These are phyloP conservation scores for Sclerurus mexicanus DNA, from an alignment of 2,113 vertebrate genomes.

Conservation along the genomic window DNA sequence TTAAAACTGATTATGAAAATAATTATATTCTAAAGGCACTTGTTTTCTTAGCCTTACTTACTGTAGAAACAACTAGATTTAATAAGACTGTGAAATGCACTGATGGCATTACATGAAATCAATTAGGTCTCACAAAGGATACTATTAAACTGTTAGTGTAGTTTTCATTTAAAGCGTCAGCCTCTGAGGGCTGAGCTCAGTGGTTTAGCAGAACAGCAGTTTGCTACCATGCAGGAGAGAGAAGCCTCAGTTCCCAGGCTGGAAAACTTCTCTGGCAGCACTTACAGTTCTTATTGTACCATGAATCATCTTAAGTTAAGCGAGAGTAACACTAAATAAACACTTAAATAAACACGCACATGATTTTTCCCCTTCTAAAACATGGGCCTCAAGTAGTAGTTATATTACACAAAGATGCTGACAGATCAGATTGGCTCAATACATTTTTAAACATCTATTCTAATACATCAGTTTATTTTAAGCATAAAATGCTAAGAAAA, in stretches of 20 bases:
- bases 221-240: background rate
- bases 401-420: background rate
- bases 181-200: conserved; percentile 7
- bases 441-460: background rate
- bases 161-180: conserved; percentile 29
- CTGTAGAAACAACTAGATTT: conserved; percentile 50
- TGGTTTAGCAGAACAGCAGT: background rate
- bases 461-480: background rate
- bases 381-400: background rate
- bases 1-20: conserved; percentile 72
- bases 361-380: background rate
- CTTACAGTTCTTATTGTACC: background rate
- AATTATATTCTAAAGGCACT: conserved; percentile 67
- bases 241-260: background rate
- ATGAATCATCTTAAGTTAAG: background rate
- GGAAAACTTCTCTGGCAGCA: background rate
- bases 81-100: conserved; percentile 63
- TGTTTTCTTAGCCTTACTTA: conserved; percentile 61
- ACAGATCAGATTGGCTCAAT: background rate
- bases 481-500: background rate
- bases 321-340: background rate
- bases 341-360: background rate
- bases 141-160: conserved; percentile 35
- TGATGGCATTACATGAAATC: conserved; percentile 62
- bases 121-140: conserved; percentile 63